Conservation (phyloP, 2,113 vertebrate genomes). For the Grammomys surdaster region DNA sequence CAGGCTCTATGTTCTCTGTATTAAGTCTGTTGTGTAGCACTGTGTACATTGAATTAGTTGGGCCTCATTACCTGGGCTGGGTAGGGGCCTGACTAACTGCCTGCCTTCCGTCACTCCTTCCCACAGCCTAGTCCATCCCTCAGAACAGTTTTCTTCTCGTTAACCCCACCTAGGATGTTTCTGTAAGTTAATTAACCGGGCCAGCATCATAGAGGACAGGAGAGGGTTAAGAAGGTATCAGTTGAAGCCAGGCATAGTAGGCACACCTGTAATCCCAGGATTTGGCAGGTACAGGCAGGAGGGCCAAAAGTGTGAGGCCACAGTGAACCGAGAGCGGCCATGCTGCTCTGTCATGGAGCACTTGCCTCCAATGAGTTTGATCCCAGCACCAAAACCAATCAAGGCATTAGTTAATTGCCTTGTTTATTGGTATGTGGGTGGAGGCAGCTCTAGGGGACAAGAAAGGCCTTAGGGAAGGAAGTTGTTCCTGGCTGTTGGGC, state of each 20-base stretch:
- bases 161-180: background rate
- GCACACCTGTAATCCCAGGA: background rate
- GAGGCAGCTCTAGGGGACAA: constrained; percentile 7
- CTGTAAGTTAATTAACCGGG: constrained; percentile 31
- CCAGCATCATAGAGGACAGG: constrained; percentile 8
- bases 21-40: background rate
- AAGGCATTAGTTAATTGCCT: constrained; percentile 40
- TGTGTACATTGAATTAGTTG: background rate
- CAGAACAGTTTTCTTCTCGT: background rate
- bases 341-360: background rate
- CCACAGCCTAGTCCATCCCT: background rate
- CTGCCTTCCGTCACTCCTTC: background rate
- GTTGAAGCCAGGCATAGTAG: background rate
- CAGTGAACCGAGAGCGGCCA: background rate
- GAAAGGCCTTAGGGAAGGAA: background rate
- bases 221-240: background rate
- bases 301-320: background rate
- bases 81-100: constrained; percentile 13
- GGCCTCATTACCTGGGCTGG: background rate
- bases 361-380: background rate
- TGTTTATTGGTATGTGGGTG: constrained; percentile 56
- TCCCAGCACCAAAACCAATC: background rate
- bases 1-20: background rate
- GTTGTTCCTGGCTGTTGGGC: background rate
- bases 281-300: background rate